phyloP scores from a whole-genome alignment of 2,888 invertebrate species.

The Baccha elongata region DNA sequence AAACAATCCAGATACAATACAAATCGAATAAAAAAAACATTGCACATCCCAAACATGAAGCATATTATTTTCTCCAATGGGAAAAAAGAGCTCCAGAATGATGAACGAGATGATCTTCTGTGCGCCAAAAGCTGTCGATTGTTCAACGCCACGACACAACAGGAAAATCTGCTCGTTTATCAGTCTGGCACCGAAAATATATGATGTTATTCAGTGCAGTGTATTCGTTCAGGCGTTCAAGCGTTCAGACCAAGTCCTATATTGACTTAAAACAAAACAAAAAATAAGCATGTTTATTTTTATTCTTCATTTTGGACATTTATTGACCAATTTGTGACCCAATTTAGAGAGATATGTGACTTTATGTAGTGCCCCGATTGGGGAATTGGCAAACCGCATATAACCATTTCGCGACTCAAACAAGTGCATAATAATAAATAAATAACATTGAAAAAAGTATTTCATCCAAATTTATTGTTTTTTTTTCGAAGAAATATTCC shows the following conservation, averaged over 20 bases:
- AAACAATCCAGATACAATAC: conserved; percentile 26
- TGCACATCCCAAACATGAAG: conserved; percentile 27
- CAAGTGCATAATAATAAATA: conserved; percentile 56
- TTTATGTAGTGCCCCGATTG: conserved; percentile 45
- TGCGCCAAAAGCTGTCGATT: conserved; percentile 34
- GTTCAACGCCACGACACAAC: conserved; percentile 26
- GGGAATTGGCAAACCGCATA: conserved; percentile 34
- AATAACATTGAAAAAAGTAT: conserved; percentile 17
- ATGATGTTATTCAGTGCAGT: too few species aligned
- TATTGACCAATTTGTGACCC: conserved; percentile 70
- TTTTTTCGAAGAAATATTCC: conserved; percentile 8
- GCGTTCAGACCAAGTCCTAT: not conserved
- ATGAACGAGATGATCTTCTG: conserved; percentile 55
- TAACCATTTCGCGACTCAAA: conserved; percentile 34
- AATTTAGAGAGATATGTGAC: conserved; percentile 42
- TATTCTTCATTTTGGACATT: conserved; percentile 46
- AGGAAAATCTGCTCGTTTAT: conserved; percentile 57
- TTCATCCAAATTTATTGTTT: conserved; percentile 13
- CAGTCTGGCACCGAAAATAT: conserved; percentile 62
- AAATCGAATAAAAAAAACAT: not conserved
- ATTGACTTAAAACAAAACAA: not conserved
- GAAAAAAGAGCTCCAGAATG: conserved; percentile 15
- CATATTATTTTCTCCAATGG: conserved; percentile 1
- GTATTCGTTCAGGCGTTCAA: conserved; percentile 14
- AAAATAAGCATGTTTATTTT: conserved; percentile 1